phyloP scores from a whole-genome alignment of 2,797 vertebrate species.

The Nothura maculosa region DNA sequence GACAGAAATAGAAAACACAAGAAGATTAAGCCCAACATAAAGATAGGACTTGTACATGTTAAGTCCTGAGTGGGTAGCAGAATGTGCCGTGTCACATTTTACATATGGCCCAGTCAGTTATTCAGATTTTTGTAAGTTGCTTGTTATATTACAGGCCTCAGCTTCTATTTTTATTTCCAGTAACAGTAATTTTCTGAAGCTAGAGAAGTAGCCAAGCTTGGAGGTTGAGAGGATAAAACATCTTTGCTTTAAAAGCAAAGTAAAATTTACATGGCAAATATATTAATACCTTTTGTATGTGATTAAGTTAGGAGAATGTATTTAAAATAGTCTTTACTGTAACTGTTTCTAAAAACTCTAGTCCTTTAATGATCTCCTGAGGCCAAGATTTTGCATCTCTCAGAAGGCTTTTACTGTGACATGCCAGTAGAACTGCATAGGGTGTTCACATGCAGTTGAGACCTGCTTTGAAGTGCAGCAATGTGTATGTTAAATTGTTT shows the following conservation, averaged over 20 bases:
- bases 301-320: not conserved
- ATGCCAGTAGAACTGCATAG: not conserved
- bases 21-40: constrained; percentile 25
- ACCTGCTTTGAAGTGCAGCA: not conserved
- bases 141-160: not conserved
- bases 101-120: not conserved
- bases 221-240: not conserved
- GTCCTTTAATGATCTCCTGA: not conserved
- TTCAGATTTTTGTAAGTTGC: not conserved
- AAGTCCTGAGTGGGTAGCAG: not conserved
- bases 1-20: constrained; percentile 45
- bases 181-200: not conserved
- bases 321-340: not conserved
- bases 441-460: not conserved
- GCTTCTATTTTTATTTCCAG: not conserved
- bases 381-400: not conserved
- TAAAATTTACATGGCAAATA: not conserved
- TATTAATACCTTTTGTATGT: not conserved
- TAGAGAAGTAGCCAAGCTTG: not conserved
- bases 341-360: not conserved
- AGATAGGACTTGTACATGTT: not conserved
- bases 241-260: not conserved
- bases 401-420: not conserved
- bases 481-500: not conserved
- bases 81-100: not conserved